phyloP scores from a whole-genome alignment of 2,797 vertebrate species.

The Poecilia wingei region DNA sequence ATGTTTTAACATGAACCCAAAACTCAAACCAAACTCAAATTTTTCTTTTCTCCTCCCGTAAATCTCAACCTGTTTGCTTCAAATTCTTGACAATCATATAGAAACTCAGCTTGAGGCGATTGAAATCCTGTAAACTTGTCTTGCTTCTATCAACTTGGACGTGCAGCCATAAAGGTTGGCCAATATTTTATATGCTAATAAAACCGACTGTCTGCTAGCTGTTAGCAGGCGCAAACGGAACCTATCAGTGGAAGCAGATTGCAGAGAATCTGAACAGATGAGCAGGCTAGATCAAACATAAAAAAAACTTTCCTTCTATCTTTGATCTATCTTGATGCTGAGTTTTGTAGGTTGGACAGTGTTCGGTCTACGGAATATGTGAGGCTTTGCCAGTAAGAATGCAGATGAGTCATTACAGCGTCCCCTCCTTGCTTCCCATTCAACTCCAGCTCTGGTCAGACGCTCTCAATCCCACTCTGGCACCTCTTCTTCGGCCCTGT shows the following conservation, averaged over 20 bases:
- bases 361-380: conserved; percentile 63
- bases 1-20: neutral
- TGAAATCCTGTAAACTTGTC: neutral
- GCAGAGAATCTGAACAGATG: conserved; percentile 45
- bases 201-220: conserved; percentile 12
- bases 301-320: conserved; percentile 46
- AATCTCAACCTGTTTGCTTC: neutral
- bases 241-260: conserved; percentile 28
- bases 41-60: neutral
- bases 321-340: conserved; percentile 69
- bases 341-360: conserved; percentile 61
- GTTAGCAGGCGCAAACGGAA: conserved; percentile 17
- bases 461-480: conserved; percentile 73
- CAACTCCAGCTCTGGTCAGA: conserved; percentile 60
- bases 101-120: neutral
- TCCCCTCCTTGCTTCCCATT: conserved; percentile 26
- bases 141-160: neutral
- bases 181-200: conserved; percentile 12
- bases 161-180: conserved; percentile 12
- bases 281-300: conserved; percentile 57
- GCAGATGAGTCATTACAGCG: conserved; percentile 75
- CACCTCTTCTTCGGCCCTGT: conserved; percentile 75
- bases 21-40: neutral
- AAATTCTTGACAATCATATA: conserved; percentile 6
- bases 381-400: conserved; percentile 69